Base-by-base conservation (phyloP, 2,888 invertebrate species). In the Nowickia ferox region DNA sequence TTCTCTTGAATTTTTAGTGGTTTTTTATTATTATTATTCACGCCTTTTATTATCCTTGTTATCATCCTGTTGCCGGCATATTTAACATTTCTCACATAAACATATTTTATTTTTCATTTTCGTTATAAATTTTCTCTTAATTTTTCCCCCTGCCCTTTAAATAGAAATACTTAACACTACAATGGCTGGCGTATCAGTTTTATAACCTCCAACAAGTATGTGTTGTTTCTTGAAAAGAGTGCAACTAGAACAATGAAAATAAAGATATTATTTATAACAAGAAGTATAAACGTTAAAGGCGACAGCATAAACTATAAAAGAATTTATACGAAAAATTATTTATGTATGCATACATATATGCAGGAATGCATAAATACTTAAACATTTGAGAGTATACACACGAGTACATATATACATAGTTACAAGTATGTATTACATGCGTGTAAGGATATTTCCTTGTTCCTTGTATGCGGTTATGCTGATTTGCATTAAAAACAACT, bases 251-350 rank as follows among this genome's bases (percentile, higher is more conserved):
- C 13, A 48, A 19, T 42, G 46, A 13, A 44, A 40, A 57, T 17
- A 57, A 17, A 57, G 19, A 76, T 71, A 63, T 69, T 77, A 42
- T 71, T 77, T 76, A 76, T 57, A 66, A 59, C 66, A 5, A 42
- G 22, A 48, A 63, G 1, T 61, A 76, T n/a, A n/a, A n/a, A n/a
- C 19, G 44, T 65, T 51, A 44, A 71, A 48, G 66, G 17, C 65
- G 75, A 77, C 78, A 75, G 63, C 68, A 85, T 72, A 74, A 79
- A 85, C 69, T 71, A 75, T 69, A 75, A 65, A 75, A 71, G 68
- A 84, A 79, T 84, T 79, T 77, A 55, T 75, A 46, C 46, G 44
- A 48, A 79, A 72, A 74, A 68, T 66, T 79, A 68, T 84, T 22
- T 72, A 57, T 61, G 15, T 42, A 71, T 69, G 69, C 68, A 57